Evolutionary conservation across 2,888 invertebrate genomes (phyloP).

Genomic region (Phaedon cochleariae): DNA sequence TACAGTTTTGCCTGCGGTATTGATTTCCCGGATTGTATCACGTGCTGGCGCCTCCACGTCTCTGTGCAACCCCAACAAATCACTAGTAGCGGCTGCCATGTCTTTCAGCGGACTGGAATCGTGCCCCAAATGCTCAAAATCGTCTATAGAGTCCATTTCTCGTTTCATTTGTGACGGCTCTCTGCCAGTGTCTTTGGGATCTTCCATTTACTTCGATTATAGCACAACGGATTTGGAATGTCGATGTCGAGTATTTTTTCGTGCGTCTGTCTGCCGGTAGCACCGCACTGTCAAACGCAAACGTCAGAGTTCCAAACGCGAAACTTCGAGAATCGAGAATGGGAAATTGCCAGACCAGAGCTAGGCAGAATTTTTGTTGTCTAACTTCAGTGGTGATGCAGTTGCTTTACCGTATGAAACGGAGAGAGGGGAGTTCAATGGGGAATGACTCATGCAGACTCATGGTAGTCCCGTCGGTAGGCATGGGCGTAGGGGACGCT

Average conservation of each 20-base stretch:
- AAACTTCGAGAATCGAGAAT: not conserved
- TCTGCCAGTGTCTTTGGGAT: not conserved
- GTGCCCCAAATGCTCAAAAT: constrained; percentile 78
- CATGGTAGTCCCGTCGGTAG: constrained; percentile 12
- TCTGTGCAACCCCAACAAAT: constrained; percentile 54
- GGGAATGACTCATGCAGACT: not conserved
- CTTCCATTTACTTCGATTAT: not conserved
- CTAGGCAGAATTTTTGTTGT: not conserved
- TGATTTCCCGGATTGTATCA: constrained; percentile 54
- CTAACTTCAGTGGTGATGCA: constrained; percentile 29
- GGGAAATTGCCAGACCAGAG: not conserved
- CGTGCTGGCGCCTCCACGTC: constrained; percentile 44
- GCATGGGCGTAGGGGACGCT: not conserved
- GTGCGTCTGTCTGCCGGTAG: not conserved
- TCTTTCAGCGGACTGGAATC: constrained; percentile 63
- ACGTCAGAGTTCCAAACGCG: not conserved
- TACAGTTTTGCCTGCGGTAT: constrained; percentile 60
- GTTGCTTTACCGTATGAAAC: constrained; percentile 31
- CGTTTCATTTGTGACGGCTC: constrained; percentile 52
- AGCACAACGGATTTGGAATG: not conserved
- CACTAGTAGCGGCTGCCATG: constrained; percentile 55
- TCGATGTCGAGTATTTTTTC: not conserved
- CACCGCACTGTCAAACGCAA: not conserved
- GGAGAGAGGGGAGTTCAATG: not conserved
- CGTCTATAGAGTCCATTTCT: constrained; percentile 76